Conservation (phyloP, 2,888 invertebrate species). For the Acronicta alni region DNA sequence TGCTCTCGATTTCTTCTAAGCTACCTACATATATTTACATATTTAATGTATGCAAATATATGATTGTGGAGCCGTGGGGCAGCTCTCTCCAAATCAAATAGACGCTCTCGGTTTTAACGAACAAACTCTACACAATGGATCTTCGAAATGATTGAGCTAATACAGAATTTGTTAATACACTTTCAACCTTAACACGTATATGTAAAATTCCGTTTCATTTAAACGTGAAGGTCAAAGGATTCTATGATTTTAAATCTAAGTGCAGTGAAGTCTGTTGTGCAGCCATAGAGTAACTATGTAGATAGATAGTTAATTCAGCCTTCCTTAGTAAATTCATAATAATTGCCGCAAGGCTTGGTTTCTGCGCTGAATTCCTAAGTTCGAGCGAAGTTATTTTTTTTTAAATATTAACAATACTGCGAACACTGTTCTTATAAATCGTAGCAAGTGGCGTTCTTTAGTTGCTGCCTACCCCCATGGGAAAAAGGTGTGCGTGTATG, state of each 20-base stretch:
- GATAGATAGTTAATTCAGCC: background rate
- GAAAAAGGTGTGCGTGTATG: too few species aligned
- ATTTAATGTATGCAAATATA: slow-evolving; percentile 47
- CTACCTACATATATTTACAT: slow-evolving; percentile 2
- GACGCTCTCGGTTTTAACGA: slow-evolving; percentile 42
- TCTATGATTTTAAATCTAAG: slow-evolving; percentile 13
- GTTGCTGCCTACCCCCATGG: too few species aligned
- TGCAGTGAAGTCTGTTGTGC: slow-evolving; percentile 15
- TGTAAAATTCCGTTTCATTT: slow-evolving; percentile 18
- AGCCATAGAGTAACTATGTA: slow-evolving; percentile 7
- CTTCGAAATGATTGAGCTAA: slow-evolving; percentile 48
- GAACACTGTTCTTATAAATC: too few species aligned
- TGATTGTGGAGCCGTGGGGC: slow-evolving; percentile 18
- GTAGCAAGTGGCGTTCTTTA: too few species aligned
- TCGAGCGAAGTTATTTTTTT: too few species aligned
- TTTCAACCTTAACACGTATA: slow-evolving; percentile 19
- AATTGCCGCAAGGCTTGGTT: too few species aligned
- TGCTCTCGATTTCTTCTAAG: slow-evolving; percentile 31
- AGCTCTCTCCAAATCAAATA: slow-evolving; percentile 58
- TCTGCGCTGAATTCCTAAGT: too few species aligned
- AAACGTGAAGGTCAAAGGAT: background rate
- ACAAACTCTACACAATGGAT: slow-evolving; percentile 48
- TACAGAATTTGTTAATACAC: slow-evolving; percentile 13
- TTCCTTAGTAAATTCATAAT: too few species aligned
- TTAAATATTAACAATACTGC: too few species aligned